Percentiles rank a stretch among this genome's conserved stretches.
These are phyloP conservation scores for Anseranas semipalmata DNA, from an alignment of 2,113 vertebrate genomes.

Conservation along the genomic window DNA sequence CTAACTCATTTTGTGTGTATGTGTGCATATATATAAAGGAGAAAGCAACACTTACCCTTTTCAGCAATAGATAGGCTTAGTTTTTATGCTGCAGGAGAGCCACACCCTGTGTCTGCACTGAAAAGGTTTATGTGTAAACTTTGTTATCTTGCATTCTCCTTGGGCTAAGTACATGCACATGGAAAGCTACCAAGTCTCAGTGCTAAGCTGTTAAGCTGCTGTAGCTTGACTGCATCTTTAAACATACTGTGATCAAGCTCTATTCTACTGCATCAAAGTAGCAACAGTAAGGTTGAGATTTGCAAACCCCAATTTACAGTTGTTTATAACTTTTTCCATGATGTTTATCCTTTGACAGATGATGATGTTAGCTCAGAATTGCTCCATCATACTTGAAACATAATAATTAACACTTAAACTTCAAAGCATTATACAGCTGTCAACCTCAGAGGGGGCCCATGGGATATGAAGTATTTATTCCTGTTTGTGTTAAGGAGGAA, in stretches of 20 bases:
- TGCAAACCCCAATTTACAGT: neutral
- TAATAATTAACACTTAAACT: constrained; percentile 1
- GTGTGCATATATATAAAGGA: neutral
- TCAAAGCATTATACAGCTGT: neutral
- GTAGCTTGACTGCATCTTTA: neutral
- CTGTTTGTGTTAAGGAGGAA: neutral
- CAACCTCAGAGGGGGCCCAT: neutral
- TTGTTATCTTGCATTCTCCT: neutral
- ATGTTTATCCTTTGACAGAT: neutral
- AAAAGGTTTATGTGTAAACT: neutral
- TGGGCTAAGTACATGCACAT: neutral
- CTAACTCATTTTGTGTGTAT: neutral
- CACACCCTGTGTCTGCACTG: neutral
- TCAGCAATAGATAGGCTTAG: neutral
- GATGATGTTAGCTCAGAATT: neutral
- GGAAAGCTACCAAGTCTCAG: neutral
- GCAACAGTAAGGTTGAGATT: neutral
- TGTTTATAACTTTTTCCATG: neutral
- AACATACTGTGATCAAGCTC: neutral
- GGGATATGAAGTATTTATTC: neutral
- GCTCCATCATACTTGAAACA: neutral
- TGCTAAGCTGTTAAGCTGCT: neutral
- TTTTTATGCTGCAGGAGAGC: neutral
- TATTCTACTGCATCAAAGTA: neutral
- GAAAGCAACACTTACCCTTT: neutral